Evolutionary conservation across 2,113 vertebrate species (phyloP).

Genomic region (Dermatemys mawii): DNA sequence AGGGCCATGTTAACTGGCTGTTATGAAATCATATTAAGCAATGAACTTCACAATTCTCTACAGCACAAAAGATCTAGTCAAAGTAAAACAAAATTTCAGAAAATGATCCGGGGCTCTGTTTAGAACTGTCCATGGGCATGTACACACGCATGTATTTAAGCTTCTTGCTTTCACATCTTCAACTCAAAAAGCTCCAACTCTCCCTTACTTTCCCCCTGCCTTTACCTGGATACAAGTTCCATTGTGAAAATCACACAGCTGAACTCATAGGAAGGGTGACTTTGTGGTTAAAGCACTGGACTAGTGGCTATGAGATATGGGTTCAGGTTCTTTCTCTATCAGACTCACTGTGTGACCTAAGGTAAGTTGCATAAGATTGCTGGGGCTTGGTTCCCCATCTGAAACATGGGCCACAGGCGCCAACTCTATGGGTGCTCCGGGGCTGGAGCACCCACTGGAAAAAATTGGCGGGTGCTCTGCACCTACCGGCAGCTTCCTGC

Average conservation of each 20-base stretch:
- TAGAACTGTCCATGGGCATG: neutral
- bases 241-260: neutral
- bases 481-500: no score
- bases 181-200: neutral
- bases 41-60: neutral
- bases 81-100: neutral
- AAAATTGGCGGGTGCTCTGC: no score
- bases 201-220: neutral
- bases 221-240: neutral
- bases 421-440: no score
- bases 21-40: neutral
- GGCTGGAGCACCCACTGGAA: no score
- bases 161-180: accelerated
- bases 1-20: neutral
- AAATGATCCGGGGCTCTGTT: neutral
- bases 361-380: neutral
- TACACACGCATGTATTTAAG: accelerated
- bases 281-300: neutral
- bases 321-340: neutral
- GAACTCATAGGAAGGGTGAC: accelerated
- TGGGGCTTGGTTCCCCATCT: neutral
- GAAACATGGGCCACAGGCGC: neutral
- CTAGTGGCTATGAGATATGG: no score
- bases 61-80: accelerated
- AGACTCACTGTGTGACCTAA: neutral